Evolutionary conservation across 2,888 invertebrate species (phyloP), one percentile per base, ranked within the genome.

Genomic region (Torymus tubicola): DNA sequence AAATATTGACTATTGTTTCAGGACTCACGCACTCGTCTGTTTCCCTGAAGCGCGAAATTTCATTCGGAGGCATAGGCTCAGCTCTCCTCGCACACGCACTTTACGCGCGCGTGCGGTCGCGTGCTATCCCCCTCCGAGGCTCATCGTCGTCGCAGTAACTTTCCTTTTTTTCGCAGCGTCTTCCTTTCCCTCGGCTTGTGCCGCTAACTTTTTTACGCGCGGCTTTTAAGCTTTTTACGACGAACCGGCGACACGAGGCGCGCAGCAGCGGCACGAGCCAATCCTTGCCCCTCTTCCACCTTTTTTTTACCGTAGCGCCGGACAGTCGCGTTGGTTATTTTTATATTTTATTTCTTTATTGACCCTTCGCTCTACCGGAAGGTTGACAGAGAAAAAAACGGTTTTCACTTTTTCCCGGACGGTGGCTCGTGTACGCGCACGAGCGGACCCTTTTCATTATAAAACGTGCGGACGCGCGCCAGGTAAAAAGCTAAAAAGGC

Each of bases 1-100:
- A 86, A 87, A 87, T 86, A 86, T 87, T 87, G 82, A 84, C 86
- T 87, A 87, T 87, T 85, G 85, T 86, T 84, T 86, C 85, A 86
- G 77, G 71, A 78, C 8, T 8, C 67, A 13, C 21, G 31, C 24
- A 5, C 4, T 16, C 64, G 3, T 50, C 16, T 55, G 24, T 18
- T 58, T 14, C 53, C 42, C 10, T 52, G 16, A 18, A 18, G 10
- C 13, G 42, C 42, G 42, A 42, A 42, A 42, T 42, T 42, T 42
- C 42, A 42, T 42, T 42, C 42, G 42, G 42, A 42, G 42, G 42
- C 42, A 8, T 8, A 5, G 42, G 42, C 42, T 8, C 3, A 31
- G 42, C 42, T 42, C 5, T 42, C 1, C 42, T 42, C 42, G 12
- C 12, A 53, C 12, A 53, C 16, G 31, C 57, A n/a, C n/a, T n/a